Base-by-base conservation (phyloP, 2,888 invertebrate genomes). In the Drosophila multiciliata region DNA sequence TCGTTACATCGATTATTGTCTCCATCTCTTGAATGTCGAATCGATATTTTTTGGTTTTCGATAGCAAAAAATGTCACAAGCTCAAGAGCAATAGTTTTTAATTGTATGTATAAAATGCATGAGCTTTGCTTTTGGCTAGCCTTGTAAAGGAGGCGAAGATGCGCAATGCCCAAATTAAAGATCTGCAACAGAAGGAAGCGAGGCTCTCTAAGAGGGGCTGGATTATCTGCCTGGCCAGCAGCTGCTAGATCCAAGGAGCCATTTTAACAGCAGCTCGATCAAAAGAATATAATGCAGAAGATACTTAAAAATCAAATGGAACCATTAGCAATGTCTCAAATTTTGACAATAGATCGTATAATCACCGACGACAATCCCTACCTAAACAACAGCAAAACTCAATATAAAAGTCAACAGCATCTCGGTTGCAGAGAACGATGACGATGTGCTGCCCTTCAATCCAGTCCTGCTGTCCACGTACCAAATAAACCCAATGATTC, bases 141-240 rank as follows among this genome's bases (percentile, higher is more conserved):
- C 65, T 93, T 5, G 87, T 92, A 66, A 91, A 93, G 61, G 92
- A 91, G 54, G 81, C 93, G n/a, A 90, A 92, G 71, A 90, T 92
- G 83, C 91, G 92, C 32, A 93, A 92, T 60, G 92, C 91, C 0
- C 92, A 92, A 80, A 92, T 92, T 17, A 63, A 90, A 8, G 91
- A 91, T 61, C 69, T 91, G n/a, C 91, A 91, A 68, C 80, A 87
- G 15, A 80, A 79, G 42, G 59, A 84, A 0, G 75, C 75, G 1
- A 45, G 78, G 4, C 58, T 80, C 23, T 11, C 60, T n/a, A 60
- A 63, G 3, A 38, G 29, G 6, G 33, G 11, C 23, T 42, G 0
- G 50, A 29, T 9, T 54, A 66, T 12, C 9, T 48, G 20, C 52
- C 17, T 69, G 66, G n/a, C 66, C 66, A 70, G 29, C 40, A 55